Evolutionary conservation across 2,113 vertebrate genomes (phyloP).

Genomic region (Syngnathoides biaculeatus): DNA sequence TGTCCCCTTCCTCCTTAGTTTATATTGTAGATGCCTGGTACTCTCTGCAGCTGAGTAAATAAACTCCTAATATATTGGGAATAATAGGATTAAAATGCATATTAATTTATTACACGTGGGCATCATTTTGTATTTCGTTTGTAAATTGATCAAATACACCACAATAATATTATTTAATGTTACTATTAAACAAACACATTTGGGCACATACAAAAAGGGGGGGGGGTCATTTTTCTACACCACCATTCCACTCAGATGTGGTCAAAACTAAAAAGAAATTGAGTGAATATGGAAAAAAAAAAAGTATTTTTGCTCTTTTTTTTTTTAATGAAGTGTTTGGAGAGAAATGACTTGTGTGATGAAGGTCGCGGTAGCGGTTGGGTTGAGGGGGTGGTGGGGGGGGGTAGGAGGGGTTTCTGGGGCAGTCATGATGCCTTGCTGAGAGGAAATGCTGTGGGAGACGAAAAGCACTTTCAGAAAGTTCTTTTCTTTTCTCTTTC

Average conservation of each 20-base stretch:
- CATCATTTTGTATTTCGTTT: too few relatives aligned
- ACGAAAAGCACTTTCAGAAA: constrained; percentile 65
- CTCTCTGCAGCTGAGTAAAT: too few relatives aligned
- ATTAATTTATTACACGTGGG: too few relatives aligned
- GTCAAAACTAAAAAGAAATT: constrained; percentile 49
- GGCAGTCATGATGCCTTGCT: constrained; percentile 68
- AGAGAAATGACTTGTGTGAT: constrained; percentile 66
- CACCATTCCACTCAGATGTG: constrained; percentile 66
- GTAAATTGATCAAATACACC: too few relatives aligned
- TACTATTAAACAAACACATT: too few relatives aligned
- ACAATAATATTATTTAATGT: too few relatives aligned
- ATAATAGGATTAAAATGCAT: too few relatives aligned
- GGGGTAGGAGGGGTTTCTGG: too few relatives aligned
- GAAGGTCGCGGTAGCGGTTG: not conserved
- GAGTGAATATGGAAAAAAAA: constrained; percentile 19
- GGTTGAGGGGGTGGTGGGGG: constrained; percentile 45
- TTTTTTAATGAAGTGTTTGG: constrained; percentile 70
- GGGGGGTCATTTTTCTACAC: constrained; percentile 57
- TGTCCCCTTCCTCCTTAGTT: too few relatives aligned
- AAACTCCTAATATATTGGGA: too few relatives aligned
- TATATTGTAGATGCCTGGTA: too few relatives aligned
- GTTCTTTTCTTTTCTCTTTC: constrained; percentile 53
- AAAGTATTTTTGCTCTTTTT: constrained; percentile 51
- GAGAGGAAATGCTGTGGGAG: constrained; percentile 69
- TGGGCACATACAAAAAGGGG: constrained; percentile 6